These are phyloP conservation scores for Tichodroma muraria DNA, from an alignment of 2,113 vertebrate genomes.

Conservation along the genomic window DNA sequence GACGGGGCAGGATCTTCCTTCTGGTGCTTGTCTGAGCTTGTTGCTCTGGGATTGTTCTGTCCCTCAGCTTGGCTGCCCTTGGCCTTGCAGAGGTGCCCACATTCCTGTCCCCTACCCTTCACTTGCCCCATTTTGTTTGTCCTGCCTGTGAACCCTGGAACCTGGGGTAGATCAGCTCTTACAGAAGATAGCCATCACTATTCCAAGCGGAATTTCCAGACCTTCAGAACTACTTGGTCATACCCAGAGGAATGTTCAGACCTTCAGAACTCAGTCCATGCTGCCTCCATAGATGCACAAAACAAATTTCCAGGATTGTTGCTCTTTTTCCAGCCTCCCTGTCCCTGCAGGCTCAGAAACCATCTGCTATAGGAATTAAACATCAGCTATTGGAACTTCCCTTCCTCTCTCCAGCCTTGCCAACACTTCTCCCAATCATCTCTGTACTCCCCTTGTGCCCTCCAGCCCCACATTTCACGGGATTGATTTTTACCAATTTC, in stretches of 20 bases:
- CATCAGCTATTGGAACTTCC: neutral
- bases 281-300: neutral
- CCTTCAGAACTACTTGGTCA: neutral
- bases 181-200: accelerated
- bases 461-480: neutral
- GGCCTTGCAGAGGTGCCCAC: neutral
- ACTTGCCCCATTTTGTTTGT: neutral
- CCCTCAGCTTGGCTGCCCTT: neutral
- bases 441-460: neutral
- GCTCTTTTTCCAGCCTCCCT: neutral
- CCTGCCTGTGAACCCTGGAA: neutral
- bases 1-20: slow-evolving; percentile 20
- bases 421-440: accelerated
- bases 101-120: neutral
- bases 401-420: neutral
- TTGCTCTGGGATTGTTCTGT: neutral
- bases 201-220: neutral
- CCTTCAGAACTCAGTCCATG: neutral
- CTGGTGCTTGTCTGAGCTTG: neutral
- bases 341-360: neutral
- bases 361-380: neutral
- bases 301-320: neutral
- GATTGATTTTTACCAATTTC: neutral
- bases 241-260: neutral
- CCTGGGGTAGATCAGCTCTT: neutral